Base-by-base conservation (phyloP, 2,113 vertebrate genomes). In the Thermophis baileyi region DNA sequence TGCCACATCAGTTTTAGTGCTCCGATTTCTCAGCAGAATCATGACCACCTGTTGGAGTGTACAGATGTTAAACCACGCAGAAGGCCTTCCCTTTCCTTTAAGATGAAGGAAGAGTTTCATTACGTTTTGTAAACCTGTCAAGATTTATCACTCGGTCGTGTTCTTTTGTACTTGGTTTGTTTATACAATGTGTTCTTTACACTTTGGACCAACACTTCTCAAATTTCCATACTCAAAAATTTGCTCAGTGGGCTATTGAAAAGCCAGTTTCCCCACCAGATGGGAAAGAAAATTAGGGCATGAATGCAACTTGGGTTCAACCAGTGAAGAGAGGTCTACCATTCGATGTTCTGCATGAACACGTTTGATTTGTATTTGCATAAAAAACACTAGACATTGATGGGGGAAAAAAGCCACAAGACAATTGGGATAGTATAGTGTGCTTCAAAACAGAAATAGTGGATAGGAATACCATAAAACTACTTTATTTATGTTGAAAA, bases 81-180 rank as follows among this genome's bases (percentile, higher is more conserved):
- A 97, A 98, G 96, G 97, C 96, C 96, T 98, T 97, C 97, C 96
- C 92, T 49, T 95, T 95, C 96, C 96, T 93, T 90, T 95, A 92
- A 98, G 95, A 98, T 96, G 97, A 97, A 98, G 96, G 96, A 96
- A 97, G 95, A 97, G 97, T 98, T 97, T 97, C 96, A 94, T 97
- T 97, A 97, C 98, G 95, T 98, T 97, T 98, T 97, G 96, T 98
- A 97, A 98, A 97, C 88, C 95, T 97, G 97, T 98, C 97, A 98
- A 98, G 97, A 97, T 97, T 97, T 96, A 97, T 97, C 97, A 97
- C 96, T 96, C 97, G 97, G 96, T 97, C 97, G 96, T 98, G 97
- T 96, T 90, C 97, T 97, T 97, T 96, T 96, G 94, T 96, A 96
- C 97, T 96, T 96, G 95, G 94, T 94, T 54, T 97, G 97, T 98